These are phyloP conservation scores for Rallus crepitans DNA, from an alignment of 2,797 vertebrate species.

Conservation along the genomic window DNA sequence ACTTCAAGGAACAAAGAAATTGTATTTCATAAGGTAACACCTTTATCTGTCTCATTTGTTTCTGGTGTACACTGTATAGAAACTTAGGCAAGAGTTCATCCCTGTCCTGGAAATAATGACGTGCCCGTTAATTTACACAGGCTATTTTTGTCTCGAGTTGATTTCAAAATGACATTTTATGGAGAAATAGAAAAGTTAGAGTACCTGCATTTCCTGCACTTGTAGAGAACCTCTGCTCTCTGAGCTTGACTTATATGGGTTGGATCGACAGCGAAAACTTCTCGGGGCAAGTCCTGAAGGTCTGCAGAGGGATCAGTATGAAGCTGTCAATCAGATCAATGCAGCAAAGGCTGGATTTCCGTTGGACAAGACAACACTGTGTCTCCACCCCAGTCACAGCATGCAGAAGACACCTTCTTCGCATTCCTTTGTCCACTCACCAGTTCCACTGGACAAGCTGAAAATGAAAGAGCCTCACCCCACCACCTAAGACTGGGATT, in stretches of 20 bases:
- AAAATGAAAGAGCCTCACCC: neutral
- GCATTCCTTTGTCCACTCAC: neutral
- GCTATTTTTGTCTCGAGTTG: neutral
- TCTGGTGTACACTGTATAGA: neutral
- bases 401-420: neutral
- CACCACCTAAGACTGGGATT: neutral
- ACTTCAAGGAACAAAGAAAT: neutral
- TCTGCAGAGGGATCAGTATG: conserved; percentile 74
- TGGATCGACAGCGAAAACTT: conserved; percentile 92
- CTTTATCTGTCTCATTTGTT: neutral
- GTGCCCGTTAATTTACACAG: rapidly evolving
- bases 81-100: neutral
- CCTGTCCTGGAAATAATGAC: neutral
- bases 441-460: neutral
- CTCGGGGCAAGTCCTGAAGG: conserved; percentile 85
- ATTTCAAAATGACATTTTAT: neutral
- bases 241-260: conserved; percentile 62
- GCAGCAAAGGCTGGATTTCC: neutral
- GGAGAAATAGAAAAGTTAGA: neutral
- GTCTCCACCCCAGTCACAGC: neutral
- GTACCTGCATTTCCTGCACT: conserved; percentile 96
- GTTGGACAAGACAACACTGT: neutral
- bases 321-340: neutral
- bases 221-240: conserved; percentile 85
- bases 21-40: neutral